These are phyloP conservation scores for Gephyroberyx darwinii DNA, from an alignment of 2,797 vertebrate genomes.

Conservation along the genomic window DNA sequence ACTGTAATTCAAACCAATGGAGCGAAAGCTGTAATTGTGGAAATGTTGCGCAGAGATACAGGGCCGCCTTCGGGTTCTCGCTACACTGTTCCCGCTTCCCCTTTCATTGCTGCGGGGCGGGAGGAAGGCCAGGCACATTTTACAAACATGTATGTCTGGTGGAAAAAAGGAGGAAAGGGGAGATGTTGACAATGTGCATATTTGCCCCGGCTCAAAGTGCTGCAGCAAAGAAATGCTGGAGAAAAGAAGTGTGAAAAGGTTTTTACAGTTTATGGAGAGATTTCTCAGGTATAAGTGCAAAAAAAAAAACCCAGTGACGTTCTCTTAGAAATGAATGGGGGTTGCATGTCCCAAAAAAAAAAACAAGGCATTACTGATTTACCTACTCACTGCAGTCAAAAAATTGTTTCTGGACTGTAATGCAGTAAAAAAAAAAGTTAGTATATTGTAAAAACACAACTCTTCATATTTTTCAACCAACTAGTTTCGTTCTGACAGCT, in stretches of 20 bases:
- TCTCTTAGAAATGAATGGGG: too few relatives aligned
- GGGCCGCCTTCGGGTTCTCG: conserved; percentile 13
- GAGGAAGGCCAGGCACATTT: not conserved
- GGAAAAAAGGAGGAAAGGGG: not conserved
- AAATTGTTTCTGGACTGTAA: too few relatives aligned
- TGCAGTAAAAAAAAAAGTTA: too few relatives aligned
- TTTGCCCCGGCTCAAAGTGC: not conserved
- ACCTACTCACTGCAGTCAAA: not conserved
- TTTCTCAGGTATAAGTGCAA: not conserved
- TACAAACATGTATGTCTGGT: not conserved
- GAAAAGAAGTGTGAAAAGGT: not conserved
- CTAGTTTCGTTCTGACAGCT: too few relatives aligned
- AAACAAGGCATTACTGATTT: conserved; percentile 54
- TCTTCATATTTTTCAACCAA: too few relatives aligned
- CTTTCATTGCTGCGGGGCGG: conserved; percentile 1
- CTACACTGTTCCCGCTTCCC: not conserved
- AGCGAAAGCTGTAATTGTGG: conserved; percentile 58
- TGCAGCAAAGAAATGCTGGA: not conserved
- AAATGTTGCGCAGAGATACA: conserved; percentile 53
- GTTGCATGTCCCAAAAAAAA: too few relatives aligned
- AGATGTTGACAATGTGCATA: not conserved
- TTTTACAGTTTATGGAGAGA: not conserved
- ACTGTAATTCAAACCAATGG: conserved; percentile 51
- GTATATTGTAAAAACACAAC: too few relatives aligned
- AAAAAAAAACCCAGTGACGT: not conserved